Percentiles rank a stretch among this genome's conserved stretches.
Evolutionary conservation across 2,888 invertebrate species (phyloP).

Genomic region (Oscheius sp.): DNA sequence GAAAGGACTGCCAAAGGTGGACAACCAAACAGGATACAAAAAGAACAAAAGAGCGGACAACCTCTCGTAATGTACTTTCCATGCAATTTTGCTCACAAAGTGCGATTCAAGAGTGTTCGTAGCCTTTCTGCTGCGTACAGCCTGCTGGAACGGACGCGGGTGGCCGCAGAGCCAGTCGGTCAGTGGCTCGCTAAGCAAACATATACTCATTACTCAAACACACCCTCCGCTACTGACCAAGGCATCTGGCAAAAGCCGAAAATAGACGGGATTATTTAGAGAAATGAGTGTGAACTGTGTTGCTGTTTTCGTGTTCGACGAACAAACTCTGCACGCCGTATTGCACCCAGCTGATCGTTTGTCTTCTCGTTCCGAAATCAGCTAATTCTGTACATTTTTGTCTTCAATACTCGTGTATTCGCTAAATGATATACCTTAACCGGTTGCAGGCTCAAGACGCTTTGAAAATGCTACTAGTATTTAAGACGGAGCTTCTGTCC

Average conservation of each 20-base stretch:
- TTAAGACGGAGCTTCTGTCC: no score
- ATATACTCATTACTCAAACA: constrained; percentile 31
- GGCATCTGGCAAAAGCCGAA: constrained; percentile 18
- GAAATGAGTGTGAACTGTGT: not conserved
- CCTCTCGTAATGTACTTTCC: not conserved
- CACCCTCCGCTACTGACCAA: constrained; percentile 20
- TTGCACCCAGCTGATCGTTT: no score
- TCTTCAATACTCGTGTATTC: no score
- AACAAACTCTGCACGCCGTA: no score
- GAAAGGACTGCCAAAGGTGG: not conserved
- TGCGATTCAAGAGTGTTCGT: constrained; percentile 14
- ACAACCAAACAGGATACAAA: no score
- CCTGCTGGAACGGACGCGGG: constrained; percentile 7
- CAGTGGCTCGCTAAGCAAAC: constrained; percentile 28
- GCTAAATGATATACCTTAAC: no score
- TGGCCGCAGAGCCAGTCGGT: constrained; percentile 17
- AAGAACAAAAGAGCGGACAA: not conserved
- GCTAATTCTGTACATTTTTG: no score
- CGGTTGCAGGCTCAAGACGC: no score
- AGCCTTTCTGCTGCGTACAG: constrained; percentile 31
- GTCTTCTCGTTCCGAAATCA: no score
- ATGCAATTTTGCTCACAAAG: not conserved
- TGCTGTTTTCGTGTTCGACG: no score
- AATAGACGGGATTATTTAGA: not conserved
- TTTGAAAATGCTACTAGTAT: no score